Conservation (phyloP, 2,888 invertebrate species). For the Clanis bilineata region DNA sequence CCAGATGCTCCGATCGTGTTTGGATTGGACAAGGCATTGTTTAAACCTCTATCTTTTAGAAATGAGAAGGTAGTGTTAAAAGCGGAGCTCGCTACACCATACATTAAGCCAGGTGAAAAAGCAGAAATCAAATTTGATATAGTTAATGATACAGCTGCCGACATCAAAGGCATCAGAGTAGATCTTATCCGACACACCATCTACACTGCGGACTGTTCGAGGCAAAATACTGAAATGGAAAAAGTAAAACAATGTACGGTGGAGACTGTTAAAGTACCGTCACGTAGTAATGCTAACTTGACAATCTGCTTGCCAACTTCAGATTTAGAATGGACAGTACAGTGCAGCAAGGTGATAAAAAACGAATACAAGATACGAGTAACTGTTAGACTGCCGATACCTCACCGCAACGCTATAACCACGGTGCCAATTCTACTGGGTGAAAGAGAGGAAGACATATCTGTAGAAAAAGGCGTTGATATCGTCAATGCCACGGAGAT, state of each 20-base stretch:
- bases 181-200: neutral
- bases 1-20: neutral
- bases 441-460: conserved; percentile 19
- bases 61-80: neutral
- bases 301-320: neutral
- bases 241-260: neutral
- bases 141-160: neutral
- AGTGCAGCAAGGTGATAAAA: conserved; percentile 16
- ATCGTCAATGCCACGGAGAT: conserved; percentile 22
- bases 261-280: neutral
- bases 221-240: neutral
- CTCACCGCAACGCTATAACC: conserved; percentile 20
- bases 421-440: conserved; percentile 25
- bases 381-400: conserved; percentile 22
- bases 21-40: neutral
- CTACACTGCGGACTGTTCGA: neutral
- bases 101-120: neutral
- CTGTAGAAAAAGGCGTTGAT: conserved; percentile 20
- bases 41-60: neutral
- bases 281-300: neutral
- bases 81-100: neutral
- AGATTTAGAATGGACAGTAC: conserved; percentile 14
- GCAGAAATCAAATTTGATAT: neutral
- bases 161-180: neutral
- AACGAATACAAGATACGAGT: conserved; percentile 22